Conservation (phyloP, 2,113 vertebrate genomes). For the Anhinga rufa region DNA sequence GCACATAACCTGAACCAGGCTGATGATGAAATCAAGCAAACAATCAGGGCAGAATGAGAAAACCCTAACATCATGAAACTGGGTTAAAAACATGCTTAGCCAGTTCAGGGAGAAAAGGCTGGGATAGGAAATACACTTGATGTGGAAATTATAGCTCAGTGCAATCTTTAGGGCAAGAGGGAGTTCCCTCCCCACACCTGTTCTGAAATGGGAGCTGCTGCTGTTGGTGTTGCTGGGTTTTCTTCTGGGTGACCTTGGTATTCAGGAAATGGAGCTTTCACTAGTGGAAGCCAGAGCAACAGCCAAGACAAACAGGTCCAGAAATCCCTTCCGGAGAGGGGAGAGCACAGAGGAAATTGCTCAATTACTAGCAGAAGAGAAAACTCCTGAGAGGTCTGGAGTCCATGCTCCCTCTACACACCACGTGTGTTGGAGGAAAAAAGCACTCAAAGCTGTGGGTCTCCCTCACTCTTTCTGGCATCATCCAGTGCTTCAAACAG, state of each 20-base stretch:
- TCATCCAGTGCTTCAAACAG: not conserved
- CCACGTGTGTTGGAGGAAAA: not conserved
- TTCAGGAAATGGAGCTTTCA: constrained; percentile 54
- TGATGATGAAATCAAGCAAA: constrained; percentile 22
- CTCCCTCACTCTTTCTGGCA: not conserved
- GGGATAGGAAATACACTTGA: constrained; percentile 21
- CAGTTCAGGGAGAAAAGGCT: constrained; percentile 20
- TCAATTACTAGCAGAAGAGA: constrained; percentile 24
- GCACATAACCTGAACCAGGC: not conserved
- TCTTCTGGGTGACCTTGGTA: constrained; percentile 53
- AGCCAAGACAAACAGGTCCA: constrained; percentile 65
- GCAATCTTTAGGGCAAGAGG: constrained; percentile 37
- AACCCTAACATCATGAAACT: constrained; percentile 45
- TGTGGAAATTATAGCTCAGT: constrained; percentile 42
- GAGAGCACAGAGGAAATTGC: constrained; percentile 45
- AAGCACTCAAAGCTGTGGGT: not conserved
- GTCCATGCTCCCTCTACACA: not conserved
- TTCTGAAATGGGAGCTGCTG: constrained; percentile 39
- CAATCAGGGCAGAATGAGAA: not conserved
- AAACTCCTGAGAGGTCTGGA: constrained; percentile 2
- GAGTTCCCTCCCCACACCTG: constrained; percentile 53
- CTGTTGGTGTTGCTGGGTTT: not conserved
- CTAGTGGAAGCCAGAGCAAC: constrained; percentile 38
- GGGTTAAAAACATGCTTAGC: constrained; percentile 23
- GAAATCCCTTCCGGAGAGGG: constrained; percentile 46